These are phyloP conservation scores for Diadema setosum DNA, from an alignment of 35 echinoderm and acorn worm genomes.

Conservation along the genomic window DNA sequence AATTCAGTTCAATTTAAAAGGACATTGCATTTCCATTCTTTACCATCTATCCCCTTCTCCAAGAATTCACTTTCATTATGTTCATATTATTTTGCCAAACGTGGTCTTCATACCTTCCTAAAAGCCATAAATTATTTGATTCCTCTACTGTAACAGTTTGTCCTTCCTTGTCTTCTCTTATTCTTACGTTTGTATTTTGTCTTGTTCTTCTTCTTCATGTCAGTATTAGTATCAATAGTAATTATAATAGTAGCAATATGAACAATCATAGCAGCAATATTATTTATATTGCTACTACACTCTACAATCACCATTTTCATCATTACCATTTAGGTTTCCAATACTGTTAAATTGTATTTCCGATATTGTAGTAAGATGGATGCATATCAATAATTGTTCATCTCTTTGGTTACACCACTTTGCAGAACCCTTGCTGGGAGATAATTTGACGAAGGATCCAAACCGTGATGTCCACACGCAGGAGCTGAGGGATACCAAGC, in stretches of 20 bases:
- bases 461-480: conserved; percentile 11
- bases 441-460: background rate
- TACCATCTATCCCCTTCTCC: too few species aligned
- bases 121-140: too few species aligned
- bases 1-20: too few species aligned
- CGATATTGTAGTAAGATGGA: too few species aligned
- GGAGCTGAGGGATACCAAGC: conserved; percentile 21
- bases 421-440: background rate
- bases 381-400: too few species aligned
- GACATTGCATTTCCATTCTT: too few species aligned
- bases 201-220: background rate
- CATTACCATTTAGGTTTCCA: too few species aligned
- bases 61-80: too few species aligned
- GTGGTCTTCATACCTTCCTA: too few species aligned
- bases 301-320: background rate
- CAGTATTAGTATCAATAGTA: background rate
- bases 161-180: background rate
- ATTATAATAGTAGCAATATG: background rate
- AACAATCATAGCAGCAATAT: background rate
- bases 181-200: background rate
- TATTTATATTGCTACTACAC: background rate
- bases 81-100: too few species aligned
- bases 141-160: background rate
- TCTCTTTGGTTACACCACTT: too few species aligned
- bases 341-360: too few species aligned